A percentile compares a stretch with the other conserved stretches of the same genome.
Conservation (phyloP, 2,113 vertebrate genomes). For the Albula glossodonta region DNA sequence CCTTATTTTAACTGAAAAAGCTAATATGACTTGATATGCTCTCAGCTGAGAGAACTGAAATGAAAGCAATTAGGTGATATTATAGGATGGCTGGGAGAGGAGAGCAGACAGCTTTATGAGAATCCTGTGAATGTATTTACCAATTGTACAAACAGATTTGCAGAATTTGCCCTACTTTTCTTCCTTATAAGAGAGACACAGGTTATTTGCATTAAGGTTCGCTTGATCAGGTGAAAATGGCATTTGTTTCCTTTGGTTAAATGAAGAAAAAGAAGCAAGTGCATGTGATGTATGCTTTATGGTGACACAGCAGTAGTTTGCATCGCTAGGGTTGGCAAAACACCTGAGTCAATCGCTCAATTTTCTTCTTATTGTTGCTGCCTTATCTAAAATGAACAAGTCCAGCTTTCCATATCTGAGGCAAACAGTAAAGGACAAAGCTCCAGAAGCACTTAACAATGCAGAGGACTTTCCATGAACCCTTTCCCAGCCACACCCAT, state of each 20-base stretch:
- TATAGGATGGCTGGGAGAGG: neutral
- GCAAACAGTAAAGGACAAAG: neutral
- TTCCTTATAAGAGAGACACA: neutral
- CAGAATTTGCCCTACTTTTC: neutral
- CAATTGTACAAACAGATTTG: neutral
- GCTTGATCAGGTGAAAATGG: neutral
- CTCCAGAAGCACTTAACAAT: neutral
- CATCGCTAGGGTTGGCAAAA: neutral
- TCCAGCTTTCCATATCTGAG: neutral
- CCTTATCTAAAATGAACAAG: neutral
- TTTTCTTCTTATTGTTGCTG: neutral
- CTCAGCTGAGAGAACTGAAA: neutral
- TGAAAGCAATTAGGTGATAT: neutral
- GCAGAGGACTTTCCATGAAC: neutral
- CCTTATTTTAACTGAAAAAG: slow-evolving; percentile 10
- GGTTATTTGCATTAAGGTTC: neutral
- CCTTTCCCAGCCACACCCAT: slow-evolving; percentile 1
- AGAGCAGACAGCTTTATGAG: neutral
- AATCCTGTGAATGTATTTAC: neutral
- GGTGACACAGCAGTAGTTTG: neutral
- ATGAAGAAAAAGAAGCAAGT: neutral
- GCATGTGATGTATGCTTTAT: neutral
- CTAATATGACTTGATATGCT: neutral
- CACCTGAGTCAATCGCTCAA: neutral
- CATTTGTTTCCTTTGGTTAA: slow-evolving; percentile 2